Conservation (phyloP, 2,888 invertebrate species). For the Leucophenga montana region DNA sequence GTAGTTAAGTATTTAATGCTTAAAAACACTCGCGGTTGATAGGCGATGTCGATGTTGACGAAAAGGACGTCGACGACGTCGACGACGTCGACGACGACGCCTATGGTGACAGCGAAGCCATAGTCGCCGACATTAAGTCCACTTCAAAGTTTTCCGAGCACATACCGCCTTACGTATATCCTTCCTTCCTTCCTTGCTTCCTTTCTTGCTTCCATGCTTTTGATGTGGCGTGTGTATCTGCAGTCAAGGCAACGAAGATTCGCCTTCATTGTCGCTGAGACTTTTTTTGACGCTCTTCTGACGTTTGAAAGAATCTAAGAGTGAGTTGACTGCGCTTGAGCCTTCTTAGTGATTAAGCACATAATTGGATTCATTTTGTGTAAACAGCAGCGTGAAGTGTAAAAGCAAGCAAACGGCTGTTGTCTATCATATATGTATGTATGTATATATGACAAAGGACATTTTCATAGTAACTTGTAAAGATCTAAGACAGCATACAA, state of each 20-base stretch:
- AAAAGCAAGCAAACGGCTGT: neutral
- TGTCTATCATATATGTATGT: neutral
- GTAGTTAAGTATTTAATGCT: conserved; percentile 66
- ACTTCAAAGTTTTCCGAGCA: conserved; percentile 30
- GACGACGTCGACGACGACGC: no score
- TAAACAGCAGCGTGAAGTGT: conserved; percentile 8
- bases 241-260: conserved; percentile 36
- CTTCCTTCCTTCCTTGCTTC: neutral
- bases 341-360: conserved; percentile 63
- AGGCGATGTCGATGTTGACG: neutral
- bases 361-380: conserved; percentile 65
- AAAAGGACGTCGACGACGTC: no score
- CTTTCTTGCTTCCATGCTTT: neutral
- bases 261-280: conserved; percentile 29
- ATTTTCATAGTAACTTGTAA: no score
- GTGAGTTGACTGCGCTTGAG: conserved; percentile 32
- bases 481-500: neutral
- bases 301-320: neutral
- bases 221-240: neutral
- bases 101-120: no score
- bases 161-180: conserved; percentile 26
- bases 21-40: conserved; percentile 54
- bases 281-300: neutral
- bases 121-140: neutral
- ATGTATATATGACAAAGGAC: no score